Base-by-base conservation (phyloP, 2,888 invertebrate species). In the Magallana nippona region DNA sequence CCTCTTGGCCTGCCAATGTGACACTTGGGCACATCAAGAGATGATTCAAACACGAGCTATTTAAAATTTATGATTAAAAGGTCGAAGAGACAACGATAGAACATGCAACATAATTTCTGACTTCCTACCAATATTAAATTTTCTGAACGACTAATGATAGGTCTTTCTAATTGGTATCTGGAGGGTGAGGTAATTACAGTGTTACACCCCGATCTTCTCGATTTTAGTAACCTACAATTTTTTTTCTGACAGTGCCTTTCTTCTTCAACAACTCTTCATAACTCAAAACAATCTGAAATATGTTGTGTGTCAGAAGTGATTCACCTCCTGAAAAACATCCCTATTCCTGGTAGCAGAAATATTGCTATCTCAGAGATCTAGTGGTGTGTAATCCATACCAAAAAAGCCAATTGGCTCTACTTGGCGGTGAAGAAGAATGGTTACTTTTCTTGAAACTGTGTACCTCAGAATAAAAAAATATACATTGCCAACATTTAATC, bases 31-130 rank as follows among this genome's bases (percentile, higher is more conserved):
- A 71, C 71, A 27, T 27, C 71, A 27, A 27, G 71, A 44, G 27
- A 71, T 71, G 71, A 71, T 71, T 71, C 71, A 71, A 71, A 71
- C 71, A 71, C 71, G 71, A 71, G 71, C 71, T 71, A 71, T 71
- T 27, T 71, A 27, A 71, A 71, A 71, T 71, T 71, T 71, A 71
- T 71, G 71, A 71, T 71, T 71, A 71, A 71, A 71, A 71, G 71
- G 71, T 71, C 71, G 71, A 32, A 71, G 5, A 71, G 22, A 71
- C 71, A 71, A 19, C 71, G 32, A 13, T 15, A 13, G 71, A 27
- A 71, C 71, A 71, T 27, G 27, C 32, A 27, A 71, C 71, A 27
- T 71, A 71, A 71, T 71, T 71, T 71, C 71, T 27, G 10, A 71
- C 27, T 71, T 71, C 22, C 32, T 15, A 27, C 71, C 27, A 71